Conservation (phyloP, 2,888 invertebrate species). For the Mantis religiosa region DNA sequence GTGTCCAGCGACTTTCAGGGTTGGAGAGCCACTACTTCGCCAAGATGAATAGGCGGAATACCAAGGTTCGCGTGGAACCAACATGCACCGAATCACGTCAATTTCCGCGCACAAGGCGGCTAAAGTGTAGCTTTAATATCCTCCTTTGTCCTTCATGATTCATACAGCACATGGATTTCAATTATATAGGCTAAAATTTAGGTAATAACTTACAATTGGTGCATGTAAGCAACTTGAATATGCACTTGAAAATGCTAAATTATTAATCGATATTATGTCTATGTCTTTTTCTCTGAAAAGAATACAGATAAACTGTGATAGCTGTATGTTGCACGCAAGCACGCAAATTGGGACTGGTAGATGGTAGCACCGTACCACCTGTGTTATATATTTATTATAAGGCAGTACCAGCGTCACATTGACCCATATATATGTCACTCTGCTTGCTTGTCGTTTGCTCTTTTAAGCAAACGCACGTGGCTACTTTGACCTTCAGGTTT, state of each 20-base stretch:
- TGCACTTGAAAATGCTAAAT: not conserved
- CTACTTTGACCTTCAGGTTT: not conserved
- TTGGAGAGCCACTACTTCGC: not conserved
- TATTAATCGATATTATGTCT: not conserved
- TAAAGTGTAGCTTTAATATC: not conserved
- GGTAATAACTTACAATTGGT: not conserved
- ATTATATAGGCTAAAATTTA: not conserved
- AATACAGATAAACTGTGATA: not conserved
- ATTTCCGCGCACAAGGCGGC: not conserved
- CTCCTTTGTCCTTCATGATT: not conserved
- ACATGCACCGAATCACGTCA: not conserved
- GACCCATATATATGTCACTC: conserved; percentile 19
- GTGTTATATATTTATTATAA: conserved; percentile 13
- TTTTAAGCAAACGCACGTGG: not conserved
- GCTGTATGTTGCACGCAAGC: conserved; percentile 2
- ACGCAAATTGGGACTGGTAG: conserved; percentile 1
- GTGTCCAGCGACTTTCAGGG: not conserved
- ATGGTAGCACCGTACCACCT: conserved; percentile 12
- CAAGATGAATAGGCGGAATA: not conserved
- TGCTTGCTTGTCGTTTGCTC: not conserved
- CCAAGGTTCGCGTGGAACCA: conserved; percentile 1
- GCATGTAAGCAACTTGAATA: not conserved
- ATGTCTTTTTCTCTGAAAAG: not conserved
- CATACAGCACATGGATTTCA: not conserved
- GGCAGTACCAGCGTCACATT: conserved; percentile 18